A percentile compares a stretch with the other conserved stretches of the same genome.
phyloP scores from a whole-genome alignment of 2,888 invertebrate genomes.

The Darwinula stevensoni region DNA sequence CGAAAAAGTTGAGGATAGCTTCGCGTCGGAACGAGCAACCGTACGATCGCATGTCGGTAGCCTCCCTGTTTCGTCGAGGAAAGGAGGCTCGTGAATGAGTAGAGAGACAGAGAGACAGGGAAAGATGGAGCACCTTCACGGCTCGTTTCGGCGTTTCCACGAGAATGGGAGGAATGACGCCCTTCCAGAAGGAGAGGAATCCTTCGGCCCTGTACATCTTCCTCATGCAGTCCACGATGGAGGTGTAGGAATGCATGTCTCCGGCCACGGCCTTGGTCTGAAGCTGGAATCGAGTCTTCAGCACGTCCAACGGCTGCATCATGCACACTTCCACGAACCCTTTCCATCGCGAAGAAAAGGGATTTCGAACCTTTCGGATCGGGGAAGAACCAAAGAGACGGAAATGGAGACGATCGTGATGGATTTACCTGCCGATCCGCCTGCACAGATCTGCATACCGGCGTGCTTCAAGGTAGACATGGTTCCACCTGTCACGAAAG shows the following conservation, averaged over 20 bases:
- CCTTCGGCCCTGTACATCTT: slow-evolving; percentile 73
- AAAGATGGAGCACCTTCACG: slow-evolving; percentile 28
- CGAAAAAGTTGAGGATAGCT: no score
- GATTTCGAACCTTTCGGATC: background rate
- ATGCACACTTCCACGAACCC: slow-evolving; percentile 76
- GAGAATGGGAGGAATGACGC: slow-evolving; percentile 66
- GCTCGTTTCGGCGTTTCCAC: slow-evolving; percentile 87
- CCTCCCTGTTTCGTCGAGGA: no score
- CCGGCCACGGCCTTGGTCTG: slow-evolving; percentile 23
- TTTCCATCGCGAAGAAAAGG: slow-evolving; percentile 12
- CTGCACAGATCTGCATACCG: slow-evolving; percentile 50
- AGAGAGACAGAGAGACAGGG: no score
- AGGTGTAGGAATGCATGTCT: slow-evolving; percentile 31
- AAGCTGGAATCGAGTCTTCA: slow-evolving; percentile 65
- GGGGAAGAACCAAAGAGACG: background rate
- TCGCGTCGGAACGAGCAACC: no score
- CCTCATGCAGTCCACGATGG: slow-evolving; percentile 53
- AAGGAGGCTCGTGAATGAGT: no score
- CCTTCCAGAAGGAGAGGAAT: slow-evolving; percentile 59
- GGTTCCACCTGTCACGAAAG: no score
- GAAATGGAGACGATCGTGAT: background rate
- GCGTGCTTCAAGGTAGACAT: slow-evolving; percentile 23
- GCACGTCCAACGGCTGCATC: slow-evolving; percentile 81
- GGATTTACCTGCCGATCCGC: slow-evolving; percentile 45
- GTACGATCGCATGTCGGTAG: no score